Evolutionary conservation across 2,113 vertebrate species (phyloP), one percentile per base, ranked within the genome.

Genomic region (Rhynchomys soricoides): DNA sequence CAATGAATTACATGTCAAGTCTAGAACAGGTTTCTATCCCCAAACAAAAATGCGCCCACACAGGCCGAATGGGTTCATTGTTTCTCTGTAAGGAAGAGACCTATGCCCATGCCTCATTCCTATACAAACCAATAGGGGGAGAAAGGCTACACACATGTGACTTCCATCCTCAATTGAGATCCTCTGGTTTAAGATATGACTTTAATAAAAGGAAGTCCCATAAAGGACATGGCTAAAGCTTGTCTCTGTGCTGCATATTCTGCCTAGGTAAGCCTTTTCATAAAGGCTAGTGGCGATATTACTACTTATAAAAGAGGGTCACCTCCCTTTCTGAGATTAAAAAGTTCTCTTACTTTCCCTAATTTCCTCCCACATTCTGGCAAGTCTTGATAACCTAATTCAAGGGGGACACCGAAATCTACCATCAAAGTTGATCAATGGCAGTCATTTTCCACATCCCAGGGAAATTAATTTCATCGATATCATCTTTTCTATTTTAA

Each of bases 401-500:
- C 64, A 92, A 13, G 24, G 5, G 70, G 66, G 78, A 37, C 55
- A 90, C 12, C 71, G 71, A 96, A 98, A 86, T 89, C 48, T 88
- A 62, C 48, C 75, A 86, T 90, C 91, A 95, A 89, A 81, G 95
- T 68, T 94, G 96, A 96, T 90, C 37, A 81, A 93, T 86, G 86
- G 40, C 43, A 68, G 92, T 81, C 85, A 96, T 95, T 96, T 93
- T 21, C 68, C 62, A 91, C 0, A 0, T 87, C 57, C 10, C 24
- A 88, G 89, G 66, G 55, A 94, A 96, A 95, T 94, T 95, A 95
- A 97, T 70, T 94, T 96, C 90, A 52, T 57, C 86, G 89, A 91
- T 87, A 93, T 13, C 31, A 94, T 96, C 77, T 93, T 96, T 93
- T 92, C 55, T 55, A 83, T 83, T 93, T 91, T 89, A 86, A 95